These are phyloP conservation scores for Watsonalla binaria DNA, from an alignment of 2,888 invertebrate genomes.

Conservation along the genomic window DNA sequence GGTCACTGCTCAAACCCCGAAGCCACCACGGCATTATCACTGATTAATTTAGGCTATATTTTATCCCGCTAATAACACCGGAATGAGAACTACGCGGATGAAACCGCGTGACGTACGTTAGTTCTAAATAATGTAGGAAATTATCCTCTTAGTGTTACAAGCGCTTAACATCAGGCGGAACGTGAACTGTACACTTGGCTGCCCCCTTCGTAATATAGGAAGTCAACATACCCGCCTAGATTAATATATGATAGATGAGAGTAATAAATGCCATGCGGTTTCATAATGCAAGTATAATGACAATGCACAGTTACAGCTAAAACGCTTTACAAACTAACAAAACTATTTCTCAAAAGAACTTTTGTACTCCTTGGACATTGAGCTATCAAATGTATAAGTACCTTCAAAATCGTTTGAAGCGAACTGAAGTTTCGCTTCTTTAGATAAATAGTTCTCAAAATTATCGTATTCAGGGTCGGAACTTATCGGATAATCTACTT, in stretches of 20 bases:
- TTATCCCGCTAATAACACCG: no score
- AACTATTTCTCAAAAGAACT: constrained; percentile 18
- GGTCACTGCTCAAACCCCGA: no score
- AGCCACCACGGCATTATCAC: no score
- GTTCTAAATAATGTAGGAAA: no score
- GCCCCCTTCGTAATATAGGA: no score
- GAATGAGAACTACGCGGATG: no score
- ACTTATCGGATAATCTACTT: constrained; percentile 17
- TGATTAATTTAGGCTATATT: no score
- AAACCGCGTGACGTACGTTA: no score
- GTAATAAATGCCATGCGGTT: neutral
- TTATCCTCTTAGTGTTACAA: no score
- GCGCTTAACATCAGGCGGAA: no score
- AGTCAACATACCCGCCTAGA: no score
- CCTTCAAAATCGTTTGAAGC: constrained; percentile 20
- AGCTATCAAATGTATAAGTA: constrained; percentile 35
- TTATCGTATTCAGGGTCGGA: constrained; percentile 50
- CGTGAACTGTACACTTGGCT: no score
- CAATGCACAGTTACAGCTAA: neutral
- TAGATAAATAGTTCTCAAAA: constrained; percentile 44
- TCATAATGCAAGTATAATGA: neutral
- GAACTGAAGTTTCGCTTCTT: constrained; percentile 26
- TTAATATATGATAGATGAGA: neutral
- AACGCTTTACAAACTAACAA: constrained; percentile 3
- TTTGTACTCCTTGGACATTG: constrained; percentile 33